Evolutionary conservation across 2,888 invertebrate genomes (phyloP), one percentile per base, ranked within the genome.

Genomic region (Diaperis boleti): DNA sequence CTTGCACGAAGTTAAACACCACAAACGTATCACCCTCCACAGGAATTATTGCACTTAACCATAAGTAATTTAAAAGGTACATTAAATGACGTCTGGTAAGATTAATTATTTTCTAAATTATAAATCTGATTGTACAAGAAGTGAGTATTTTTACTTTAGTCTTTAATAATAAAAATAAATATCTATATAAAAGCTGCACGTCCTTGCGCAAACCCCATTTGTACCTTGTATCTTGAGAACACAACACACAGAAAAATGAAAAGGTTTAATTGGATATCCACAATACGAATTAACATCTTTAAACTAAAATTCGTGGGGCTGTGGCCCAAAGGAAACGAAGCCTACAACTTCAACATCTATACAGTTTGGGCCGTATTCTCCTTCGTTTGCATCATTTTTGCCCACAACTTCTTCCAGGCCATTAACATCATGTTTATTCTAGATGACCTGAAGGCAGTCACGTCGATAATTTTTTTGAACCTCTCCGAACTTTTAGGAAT

Each of bases 321-420:
- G 0, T 55, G 42, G 42, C 55, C 55, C 1, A 54, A 33, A 29
- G 55, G 33, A 7, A 15, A 44, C 18, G 33, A 55, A 18, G n/a
- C 33, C 1, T 42, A 29, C 42, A 17, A 29, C n/a, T 18, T 17
- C 14, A 41, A 54, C 29, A 10, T 22, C 14, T 54, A 41, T 10
- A 39, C 39, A 8, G 4, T 54, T 1, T 54, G 39, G 41, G 20
- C 41, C 1, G 14, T 20, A 15, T 7, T 54, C 18, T 41, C 17
- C 15, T 41, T 54, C 15, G 26, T 13, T 11, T 37, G 35, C 13
- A 20, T 50, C 2, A 50, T 18, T 13, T 54, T 54, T 10, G 15
- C 15, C n/a, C 54, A 29, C 41, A 54, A 54, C 29, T 29, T 54
- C 3, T 54, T 39, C 14, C 54, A 54, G 33, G 22, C 18, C 1